Evolutionary conservation across 2,113 vertebrate genomes (phyloP).

Genomic region (Nibea albiflora): DNA sequence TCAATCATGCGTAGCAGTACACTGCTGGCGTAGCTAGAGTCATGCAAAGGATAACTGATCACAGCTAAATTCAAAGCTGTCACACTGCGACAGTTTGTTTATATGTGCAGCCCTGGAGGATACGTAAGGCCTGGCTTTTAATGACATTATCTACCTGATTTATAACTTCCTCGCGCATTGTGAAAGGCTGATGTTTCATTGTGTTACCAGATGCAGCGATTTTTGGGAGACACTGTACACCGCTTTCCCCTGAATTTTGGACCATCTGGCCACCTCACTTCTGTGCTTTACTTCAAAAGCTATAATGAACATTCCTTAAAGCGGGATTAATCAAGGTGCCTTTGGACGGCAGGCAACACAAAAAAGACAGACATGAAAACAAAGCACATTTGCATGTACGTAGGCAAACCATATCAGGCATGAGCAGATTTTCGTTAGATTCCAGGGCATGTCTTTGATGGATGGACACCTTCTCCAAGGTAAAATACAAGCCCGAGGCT

Average conservation of each 20-base stretch:
- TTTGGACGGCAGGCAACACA: conserved; percentile 42
- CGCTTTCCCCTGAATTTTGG: conserved; percentile 30
- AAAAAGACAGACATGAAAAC: conserved; percentile 39
- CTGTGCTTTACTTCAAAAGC: conserved; percentile 39
- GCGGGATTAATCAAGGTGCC: conserved; percentile 23
- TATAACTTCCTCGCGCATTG: conserved; percentile 9
- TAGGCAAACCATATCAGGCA: conserved; percentile 47
- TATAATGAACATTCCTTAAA: conserved; percentile 45
- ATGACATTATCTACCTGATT: conserved; percentile 54
- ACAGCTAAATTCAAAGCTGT: conserved; percentile 42
- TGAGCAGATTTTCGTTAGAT: conserved; percentile 36
- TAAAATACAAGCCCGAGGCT: conserved; percentile 37
- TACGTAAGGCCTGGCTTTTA: conserved; percentile 30
- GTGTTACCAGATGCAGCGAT: background rate
- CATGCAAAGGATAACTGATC: conserved; percentile 66
- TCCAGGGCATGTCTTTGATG: conserved; percentile 35
- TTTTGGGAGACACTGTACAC: background rate
- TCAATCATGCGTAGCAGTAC: conserved; percentile 55
- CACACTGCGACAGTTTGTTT: conserved; percentile 28
- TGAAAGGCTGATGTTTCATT: conserved; percentile 3
- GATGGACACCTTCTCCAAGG: conserved; percentile 31
- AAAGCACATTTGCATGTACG: conserved; percentile 46
- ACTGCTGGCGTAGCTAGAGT: conserved; percentile 34
- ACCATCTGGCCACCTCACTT: conserved; percentile 30
- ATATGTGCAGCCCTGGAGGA: conserved; percentile 35